Percentiles rank a stretch among this genome's conserved stretches.
Evolutionary conservation across 2,888 invertebrate genomes (phyloP).

Genomic region (Thymelicus sylvestris): DNA sequence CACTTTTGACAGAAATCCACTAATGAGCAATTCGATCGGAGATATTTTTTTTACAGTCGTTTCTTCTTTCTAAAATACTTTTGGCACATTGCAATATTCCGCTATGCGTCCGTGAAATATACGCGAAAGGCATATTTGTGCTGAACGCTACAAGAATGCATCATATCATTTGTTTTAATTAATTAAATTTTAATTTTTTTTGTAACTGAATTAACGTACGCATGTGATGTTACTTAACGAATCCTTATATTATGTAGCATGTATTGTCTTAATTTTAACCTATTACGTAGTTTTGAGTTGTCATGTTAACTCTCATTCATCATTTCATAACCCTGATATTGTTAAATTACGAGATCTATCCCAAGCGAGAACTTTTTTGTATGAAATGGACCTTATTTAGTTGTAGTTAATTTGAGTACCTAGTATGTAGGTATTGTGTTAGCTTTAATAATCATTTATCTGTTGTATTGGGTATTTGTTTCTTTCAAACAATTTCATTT

Average conservation of each 20-base stretch:
- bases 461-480: slow-evolving; percentile 12
- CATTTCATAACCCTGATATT: slow-evolving; percentile 57
- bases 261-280: slow-evolving; percentile 49
- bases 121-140: slow-evolving; percentile 68
- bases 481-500: slow-evolving; percentile 6
- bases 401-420: slow-evolving; percentile 47
- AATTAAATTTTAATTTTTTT: slow-evolving; percentile 72
- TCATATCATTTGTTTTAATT: slow-evolving; percentile 85
- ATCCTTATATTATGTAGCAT: slow-evolving; percentile 59
- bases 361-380: slow-evolving; percentile 79
- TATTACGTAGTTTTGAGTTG: slow-evolving; percentile 37
- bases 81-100: slow-evolving; percentile 47
- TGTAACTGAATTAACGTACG: slow-evolving; percentile 68
- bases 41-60: too few species aligned
- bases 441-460: slow-evolving; percentile 43
- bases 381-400: slow-evolving; percentile 67
- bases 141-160: slow-evolving; percentile 81
- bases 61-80: neutral
- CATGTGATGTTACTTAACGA: slow-evolving; percentile 66
- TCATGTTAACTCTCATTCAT: slow-evolving; percentile 47
- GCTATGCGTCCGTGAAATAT: slow-evolving; percentile 50
- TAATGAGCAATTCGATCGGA: too few species aligned
- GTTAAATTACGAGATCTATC: slow-evolving; percentile 57
- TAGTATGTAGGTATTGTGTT: slow-evolving; percentile 45
- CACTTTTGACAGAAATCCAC: too few species aligned